phyloP scores from a whole-genome alignment of 2,797 vertebrate genomes.

The Discoglossus pictus region DNA sequence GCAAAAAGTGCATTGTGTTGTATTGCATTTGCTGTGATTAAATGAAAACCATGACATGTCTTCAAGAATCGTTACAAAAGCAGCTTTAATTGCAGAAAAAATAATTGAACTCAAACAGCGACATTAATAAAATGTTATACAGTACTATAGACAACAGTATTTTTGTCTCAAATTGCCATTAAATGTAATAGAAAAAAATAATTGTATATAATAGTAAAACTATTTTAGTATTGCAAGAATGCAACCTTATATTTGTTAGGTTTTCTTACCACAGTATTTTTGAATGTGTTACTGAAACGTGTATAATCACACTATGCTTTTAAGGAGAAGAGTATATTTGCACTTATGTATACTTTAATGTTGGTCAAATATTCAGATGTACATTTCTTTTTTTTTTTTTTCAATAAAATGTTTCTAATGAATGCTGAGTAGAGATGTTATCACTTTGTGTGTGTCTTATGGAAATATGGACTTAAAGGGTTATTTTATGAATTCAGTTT shows the following conservation, averaged over 20 bases:
- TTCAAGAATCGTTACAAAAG: too few relatives aligned
- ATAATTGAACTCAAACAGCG: too few relatives aligned
- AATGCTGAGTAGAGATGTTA: conserved; percentile 19
- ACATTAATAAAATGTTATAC: too few relatives aligned
- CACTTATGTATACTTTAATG: conserved; percentile 79
- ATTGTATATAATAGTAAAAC: conserved; percentile 51
- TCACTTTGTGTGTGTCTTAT: too few relatives aligned
- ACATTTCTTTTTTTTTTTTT: conserved; percentile 65
- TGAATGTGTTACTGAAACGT: conserved; percentile 64
- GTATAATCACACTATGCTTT: conserved; percentile 79
- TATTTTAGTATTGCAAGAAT: conserved; percentile 64
- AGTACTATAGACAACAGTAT: conserved; percentile 29
- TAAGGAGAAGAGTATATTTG: conserved; percentile 80
- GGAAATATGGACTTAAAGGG: too few relatives aligned
- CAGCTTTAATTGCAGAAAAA: too few relatives aligned
- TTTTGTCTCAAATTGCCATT: conserved; percentile 59
- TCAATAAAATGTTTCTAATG: conserved; percentile 77
- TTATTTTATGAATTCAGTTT: too few relatives aligned
- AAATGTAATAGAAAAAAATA: conserved; percentile 30
- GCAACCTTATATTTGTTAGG: conserved; percentile 57
- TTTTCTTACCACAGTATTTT: conserved; percentile 72
- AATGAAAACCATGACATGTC: too few relatives aligned
- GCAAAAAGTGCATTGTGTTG: too few relatives aligned
- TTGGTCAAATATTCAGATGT: conserved; percentile 76
- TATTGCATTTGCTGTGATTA: too few relatives aligned